phyloP scores from a whole-genome alignment of 2,888 invertebrate species.

The Epirrhoe tristata region DNA sequence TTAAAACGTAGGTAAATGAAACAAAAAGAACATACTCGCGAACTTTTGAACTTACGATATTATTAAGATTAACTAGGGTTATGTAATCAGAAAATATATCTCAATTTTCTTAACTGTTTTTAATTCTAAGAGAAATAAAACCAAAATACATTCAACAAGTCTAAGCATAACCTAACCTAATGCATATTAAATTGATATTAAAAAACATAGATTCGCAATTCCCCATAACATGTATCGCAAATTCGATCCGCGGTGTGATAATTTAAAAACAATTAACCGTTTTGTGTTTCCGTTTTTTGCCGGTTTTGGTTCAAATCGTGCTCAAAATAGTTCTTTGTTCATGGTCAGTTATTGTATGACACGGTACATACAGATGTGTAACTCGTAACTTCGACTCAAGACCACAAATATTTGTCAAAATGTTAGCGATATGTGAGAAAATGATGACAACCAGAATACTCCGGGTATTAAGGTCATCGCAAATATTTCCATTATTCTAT shows the following conservation, averaged over 20 bases:
- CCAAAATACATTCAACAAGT: neutral
- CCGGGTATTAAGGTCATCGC: too few relatives aligned
- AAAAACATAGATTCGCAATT: slow-evolving; percentile 31
- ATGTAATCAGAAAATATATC: neutral
- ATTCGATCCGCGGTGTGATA: slow-evolving; percentile 43
- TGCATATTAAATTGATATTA: slow-evolving; percentile 6
- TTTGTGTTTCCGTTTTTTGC: slow-evolving; percentile 45
- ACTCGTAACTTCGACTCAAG: neutral
- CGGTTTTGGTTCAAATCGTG: slow-evolving; percentile 44
- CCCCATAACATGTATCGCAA: slow-evolving; percentile 27
- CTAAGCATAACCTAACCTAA: slow-evolving; percentile 13
- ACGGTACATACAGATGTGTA: slow-evolving; percentile 8
- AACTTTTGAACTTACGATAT: too few relatives aligned
- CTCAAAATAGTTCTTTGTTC: slow-evolving; percentile 57
- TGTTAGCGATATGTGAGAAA: too few relatives aligned
- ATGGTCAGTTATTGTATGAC: slow-evolving; percentile 56
- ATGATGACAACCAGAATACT: too few relatives aligned
- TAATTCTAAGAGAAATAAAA: neutral
- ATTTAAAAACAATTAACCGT: slow-evolving; percentile 52
- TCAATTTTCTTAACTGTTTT: neutral
- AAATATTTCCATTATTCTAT: too few relatives aligned
- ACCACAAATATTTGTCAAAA: too few relatives aligned
- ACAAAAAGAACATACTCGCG: too few relatives aligned
- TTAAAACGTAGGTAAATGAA: too few relatives aligned
- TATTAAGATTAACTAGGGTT: too few relatives aligned